These are phyloP conservation scores for Melanostigma gelatinosum DNA, from an alignment of 2,113 vertebrate species.

Conservation along the genomic window DNA sequence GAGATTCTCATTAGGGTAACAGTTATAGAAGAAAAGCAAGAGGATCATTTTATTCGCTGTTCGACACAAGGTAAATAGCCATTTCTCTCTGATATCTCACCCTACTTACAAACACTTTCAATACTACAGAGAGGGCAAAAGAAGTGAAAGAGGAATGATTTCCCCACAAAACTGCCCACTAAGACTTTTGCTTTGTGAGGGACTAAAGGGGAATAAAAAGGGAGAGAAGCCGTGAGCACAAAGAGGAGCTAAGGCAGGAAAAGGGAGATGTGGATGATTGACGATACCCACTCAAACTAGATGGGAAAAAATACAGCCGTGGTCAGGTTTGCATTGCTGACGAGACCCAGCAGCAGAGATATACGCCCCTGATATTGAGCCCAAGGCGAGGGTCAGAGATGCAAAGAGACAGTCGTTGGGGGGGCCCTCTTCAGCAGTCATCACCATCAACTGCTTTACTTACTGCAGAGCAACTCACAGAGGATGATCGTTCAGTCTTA, in stretches of 20 bases:
- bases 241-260: slow-evolving; percentile 1
- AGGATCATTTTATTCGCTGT: slow-evolving; percentile 7
- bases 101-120: background rate
- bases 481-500: slow-evolving; percentile 33
- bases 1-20: background rate
- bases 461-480: slow-evolving; percentile 13
- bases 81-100: background rate
- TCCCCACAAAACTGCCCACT: background rate
- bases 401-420: slow-evolving; percentile 33
- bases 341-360: slow-evolving; percentile 45
- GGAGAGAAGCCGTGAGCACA: slow-evolving; percentile 12
- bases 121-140: background rate
- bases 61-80: slow-evolving; percentile 1
- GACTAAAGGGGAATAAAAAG: slow-evolving; percentile 16
- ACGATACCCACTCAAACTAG: slow-evolving; percentile 22
- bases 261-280: slow-evolving; percentile 54
- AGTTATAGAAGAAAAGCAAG: background rate
- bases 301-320: slow-evolving; percentile 22
- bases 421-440: slow-evolving; percentile 21
- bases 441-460: slow-evolving; percentile 22
- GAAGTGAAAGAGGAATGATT: background rate
- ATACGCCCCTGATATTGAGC: slow-evolving; percentile 50
- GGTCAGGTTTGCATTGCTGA: slow-evolving; percentile 37
- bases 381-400: background rate
- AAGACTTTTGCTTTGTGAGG: background rate